These are phyloP conservation scores for Condylura cristata DNA, from an alignment of 2,113 vertebrate species.

Conservation along the genomic window DNA sequence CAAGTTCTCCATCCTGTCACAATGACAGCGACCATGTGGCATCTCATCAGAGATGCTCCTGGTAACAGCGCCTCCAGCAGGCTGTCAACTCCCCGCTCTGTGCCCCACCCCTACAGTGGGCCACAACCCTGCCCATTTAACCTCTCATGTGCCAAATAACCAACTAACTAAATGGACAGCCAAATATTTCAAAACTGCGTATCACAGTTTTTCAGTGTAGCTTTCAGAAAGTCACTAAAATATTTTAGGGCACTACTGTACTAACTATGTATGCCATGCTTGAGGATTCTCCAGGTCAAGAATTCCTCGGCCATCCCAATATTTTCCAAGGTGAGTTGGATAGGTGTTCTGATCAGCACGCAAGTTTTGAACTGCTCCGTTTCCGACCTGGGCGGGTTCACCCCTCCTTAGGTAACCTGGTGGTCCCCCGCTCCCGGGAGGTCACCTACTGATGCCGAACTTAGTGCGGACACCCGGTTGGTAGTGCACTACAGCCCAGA, in stretches of 20 bases:
- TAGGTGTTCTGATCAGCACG: not conserved
- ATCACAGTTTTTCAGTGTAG: not conserved
- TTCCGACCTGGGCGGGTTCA: too few species aligned
- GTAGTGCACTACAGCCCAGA: too few species aligned
- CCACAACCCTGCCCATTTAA: not conserved
- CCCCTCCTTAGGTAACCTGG: too few species aligned
- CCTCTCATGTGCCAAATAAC: not conserved
- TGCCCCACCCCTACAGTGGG: not conserved
- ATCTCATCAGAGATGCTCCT: not conserved
- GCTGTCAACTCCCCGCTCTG: not conserved
- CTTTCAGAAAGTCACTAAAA: not conserved
- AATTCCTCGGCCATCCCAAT: not conserved
- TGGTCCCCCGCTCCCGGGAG: too few species aligned
- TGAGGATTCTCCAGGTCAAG: not conserved
- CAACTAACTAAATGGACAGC: not conserved
- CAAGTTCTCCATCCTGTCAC: not conserved
- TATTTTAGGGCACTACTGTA: not conserved
- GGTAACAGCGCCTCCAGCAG: not conserved
- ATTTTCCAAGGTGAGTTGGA: not conserved
- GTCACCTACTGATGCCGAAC: too few species aligned
- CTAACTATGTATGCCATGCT: not conserved
- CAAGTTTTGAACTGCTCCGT: too few species aligned
- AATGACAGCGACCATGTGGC: not conserved
- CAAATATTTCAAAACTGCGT: not conserved
- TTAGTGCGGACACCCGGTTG: too few species aligned